Evolutionary conservation across 2,888 invertebrate genomes (phyloP).

Genomic region (Latheticus oryzae): DNA sequence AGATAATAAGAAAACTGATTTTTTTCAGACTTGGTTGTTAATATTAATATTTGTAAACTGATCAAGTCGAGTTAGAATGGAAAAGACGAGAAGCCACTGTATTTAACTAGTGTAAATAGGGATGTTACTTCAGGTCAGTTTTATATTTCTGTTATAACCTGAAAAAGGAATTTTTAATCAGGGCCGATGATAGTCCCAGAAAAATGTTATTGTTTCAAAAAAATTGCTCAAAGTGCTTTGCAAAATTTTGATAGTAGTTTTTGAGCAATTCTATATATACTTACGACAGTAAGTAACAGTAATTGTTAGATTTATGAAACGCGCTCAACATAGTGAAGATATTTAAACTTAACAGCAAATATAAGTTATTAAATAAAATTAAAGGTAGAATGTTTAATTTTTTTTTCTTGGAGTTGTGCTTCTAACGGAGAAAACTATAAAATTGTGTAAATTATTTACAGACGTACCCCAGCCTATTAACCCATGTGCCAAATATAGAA

Average conservation of each 20-base stretch:
- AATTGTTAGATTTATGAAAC: conserved; percentile 28
- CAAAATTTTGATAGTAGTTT: conserved; percentile 36
- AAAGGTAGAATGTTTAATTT: neutral
- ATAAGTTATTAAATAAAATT: conserved; percentile 2
- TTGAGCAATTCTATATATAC: conserved; percentile 32
- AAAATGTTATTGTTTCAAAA: conserved; percentile 20
- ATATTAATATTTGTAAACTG: too few relatives aligned
- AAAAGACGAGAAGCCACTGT: neutral
- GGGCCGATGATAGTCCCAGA: neutral
- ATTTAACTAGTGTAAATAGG: too few relatives aligned
- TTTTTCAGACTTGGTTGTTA: conserved; percentile 6
- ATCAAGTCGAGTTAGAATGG: neutral
- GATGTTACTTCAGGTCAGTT: too few relatives aligned
- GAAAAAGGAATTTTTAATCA: neutral
- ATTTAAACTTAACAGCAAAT: conserved; percentile 19
- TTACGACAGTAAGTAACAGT: conserved; percentile 24
- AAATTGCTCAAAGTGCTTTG: conserved; percentile 39
- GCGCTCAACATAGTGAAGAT: conserved; percentile 32
- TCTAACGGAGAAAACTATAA: neutral
- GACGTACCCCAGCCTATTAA: conserved; percentile 13
- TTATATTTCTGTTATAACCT: conserved; percentile 6
- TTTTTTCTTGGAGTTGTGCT: conserved; percentile 2
- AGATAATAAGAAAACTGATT: conserved; percentile 7
- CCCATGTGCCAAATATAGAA: conserved; percentile 25
- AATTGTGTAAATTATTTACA: conserved; percentile 15